Evolutionary conservation across 2,113 vertebrate species (phyloP).

Genomic region (Syngnathus floridae): DNA sequence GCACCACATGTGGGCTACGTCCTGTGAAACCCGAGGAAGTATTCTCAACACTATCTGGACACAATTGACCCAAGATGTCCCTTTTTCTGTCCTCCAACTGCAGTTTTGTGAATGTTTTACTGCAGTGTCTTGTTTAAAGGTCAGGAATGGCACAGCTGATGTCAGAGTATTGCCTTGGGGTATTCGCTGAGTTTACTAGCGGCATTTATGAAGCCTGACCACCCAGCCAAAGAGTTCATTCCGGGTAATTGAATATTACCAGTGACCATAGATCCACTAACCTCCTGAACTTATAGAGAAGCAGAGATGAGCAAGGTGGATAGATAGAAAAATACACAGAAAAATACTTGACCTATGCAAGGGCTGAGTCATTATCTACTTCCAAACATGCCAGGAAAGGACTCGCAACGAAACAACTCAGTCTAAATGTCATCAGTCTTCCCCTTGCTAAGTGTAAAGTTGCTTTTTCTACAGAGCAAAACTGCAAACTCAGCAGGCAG

Average conservation of each 20-base stretch:
- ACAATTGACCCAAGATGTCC: conserved; percentile 38
- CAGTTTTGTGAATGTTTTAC: conserved; percentile 39
- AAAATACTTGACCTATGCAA: conserved; percentile 9
- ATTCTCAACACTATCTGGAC: conserved; percentile 28
- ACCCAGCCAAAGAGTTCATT: conserved; percentile 44
- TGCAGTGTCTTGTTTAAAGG: conserved; percentile 52
- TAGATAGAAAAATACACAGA: conserved; percentile 1
- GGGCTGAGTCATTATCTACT: conserved; percentile 15
- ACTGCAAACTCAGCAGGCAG: conserved; percentile 68
- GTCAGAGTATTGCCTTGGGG: conserved; percentile 39
- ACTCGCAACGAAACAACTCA: conserved; percentile 30
- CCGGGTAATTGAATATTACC: conserved; percentile 52
- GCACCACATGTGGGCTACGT: conserved; percentile 9
- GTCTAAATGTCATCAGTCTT: conserved; percentile 50
- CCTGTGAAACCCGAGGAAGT: conserved; percentile 37
- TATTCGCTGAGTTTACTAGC: conserved; percentile 52
- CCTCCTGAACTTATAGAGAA: conserved; percentile 19
- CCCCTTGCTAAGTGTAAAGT: conserved; percentile 55
- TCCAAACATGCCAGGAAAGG: neutral
- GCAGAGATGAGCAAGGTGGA: conserved; percentile 24
- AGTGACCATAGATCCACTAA: conserved; percentile 35
- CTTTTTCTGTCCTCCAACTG: conserved; percentile 23
- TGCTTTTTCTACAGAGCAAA: conserved; percentile 51
- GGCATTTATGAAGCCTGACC: conserved; percentile 25
- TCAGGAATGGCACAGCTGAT: conserved; percentile 43